These are phyloP conservation scores for Anas platyrhynchos DNA, from an alignment of 2,113 vertebrate species.

Conservation along the genomic window DNA sequence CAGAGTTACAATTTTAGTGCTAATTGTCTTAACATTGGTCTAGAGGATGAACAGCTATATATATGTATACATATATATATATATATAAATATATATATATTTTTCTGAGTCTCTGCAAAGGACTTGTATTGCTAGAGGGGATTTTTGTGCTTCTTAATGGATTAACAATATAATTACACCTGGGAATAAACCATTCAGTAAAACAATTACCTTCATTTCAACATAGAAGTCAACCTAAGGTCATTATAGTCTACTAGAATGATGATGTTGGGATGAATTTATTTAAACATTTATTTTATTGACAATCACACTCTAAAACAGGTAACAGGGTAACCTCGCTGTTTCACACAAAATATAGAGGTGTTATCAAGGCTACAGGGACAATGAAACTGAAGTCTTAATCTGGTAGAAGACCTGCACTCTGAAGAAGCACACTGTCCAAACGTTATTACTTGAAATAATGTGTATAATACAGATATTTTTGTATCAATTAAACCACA, in stretches of 20 bases:
- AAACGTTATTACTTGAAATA: background rate
- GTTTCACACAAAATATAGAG: background rate
- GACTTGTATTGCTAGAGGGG: background rate
- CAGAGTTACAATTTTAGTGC: background rate
- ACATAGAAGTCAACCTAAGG: background rate
- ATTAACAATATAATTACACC: slow-evolving; percentile 3
- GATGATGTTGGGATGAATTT: background rate
- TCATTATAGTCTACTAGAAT: background rate
- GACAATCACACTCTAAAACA: background rate
- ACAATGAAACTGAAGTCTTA: background rate
- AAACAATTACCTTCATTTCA: background rate
- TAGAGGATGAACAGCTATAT: background rate
- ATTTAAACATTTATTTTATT: background rate
- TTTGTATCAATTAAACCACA: background rate
- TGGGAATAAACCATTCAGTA: background rate
- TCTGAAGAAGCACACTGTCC: background rate
- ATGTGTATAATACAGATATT: background rate
- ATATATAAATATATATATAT: no score
- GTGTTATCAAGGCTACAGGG: background rate
- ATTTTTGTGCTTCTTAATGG: background rate
- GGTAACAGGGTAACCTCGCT: background rate
- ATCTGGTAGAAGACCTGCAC: background rate
- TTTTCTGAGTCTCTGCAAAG: background rate
- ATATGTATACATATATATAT: no score
- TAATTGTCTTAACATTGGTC: background rate